Conservation (phyloP, 2,113 vertebrate genomes). For the Platysteira castanea region DNA sequence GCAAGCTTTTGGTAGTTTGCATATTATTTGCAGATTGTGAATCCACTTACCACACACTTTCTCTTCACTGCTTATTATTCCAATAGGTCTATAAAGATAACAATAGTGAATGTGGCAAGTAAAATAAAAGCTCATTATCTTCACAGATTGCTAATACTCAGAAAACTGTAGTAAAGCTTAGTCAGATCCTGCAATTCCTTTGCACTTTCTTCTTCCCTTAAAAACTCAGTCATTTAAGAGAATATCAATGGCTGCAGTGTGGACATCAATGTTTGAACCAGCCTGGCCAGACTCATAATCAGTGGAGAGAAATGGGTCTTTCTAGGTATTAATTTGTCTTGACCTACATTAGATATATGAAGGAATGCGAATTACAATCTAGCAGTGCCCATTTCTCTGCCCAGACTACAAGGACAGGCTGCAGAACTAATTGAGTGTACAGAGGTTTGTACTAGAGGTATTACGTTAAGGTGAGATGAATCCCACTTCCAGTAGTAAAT, state of each 20-base stretch:
- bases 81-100: background rate
- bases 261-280: background rate
- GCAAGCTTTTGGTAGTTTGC: background rate
- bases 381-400: background rate
- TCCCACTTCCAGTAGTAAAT: background rate
- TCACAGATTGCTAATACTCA: background rate
- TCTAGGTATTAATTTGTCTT: background rate
- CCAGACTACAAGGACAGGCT: background rate
- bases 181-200: background rate
- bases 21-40: background rate
- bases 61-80: background rate
- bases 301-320: background rate
- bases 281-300: background rate
- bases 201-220: background rate
- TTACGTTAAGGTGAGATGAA: background rate
- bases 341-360: background rate
- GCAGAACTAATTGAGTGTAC: background rate
- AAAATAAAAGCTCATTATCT: slow-evolving; percentile 5
- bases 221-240: background rate
- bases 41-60: background rate
- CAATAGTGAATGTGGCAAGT: background rate
- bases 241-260: background rate
- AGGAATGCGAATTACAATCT: background rate
- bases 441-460: background rate
- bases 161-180: background rate